Percentiles rank a stretch among this genome's conserved stretches.
Evolutionary conservation across 2,113 vertebrate genomes (phyloP).

Genomic region (Apodemus speciosus): DNA sequence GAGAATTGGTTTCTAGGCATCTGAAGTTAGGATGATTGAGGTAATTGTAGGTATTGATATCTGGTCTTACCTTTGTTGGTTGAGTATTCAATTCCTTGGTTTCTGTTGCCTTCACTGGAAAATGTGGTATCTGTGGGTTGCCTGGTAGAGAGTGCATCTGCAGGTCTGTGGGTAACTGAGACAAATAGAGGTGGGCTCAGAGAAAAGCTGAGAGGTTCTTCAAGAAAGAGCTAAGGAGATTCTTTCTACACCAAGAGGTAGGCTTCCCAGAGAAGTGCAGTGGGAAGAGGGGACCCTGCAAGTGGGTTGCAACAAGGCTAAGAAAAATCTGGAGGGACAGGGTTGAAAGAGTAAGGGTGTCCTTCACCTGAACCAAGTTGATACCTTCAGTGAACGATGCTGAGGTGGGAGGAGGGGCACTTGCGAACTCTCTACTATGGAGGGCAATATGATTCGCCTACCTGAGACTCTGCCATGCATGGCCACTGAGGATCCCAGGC

Average conservation of each 20-base stretch:
- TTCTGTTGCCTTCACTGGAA: neutral
- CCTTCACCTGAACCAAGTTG: neutral
- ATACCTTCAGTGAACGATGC: too few relatives aligned
- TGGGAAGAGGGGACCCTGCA: neutral
- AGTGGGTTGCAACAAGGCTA: neutral
- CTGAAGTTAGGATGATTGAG: neutral
- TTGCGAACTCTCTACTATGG: neutral
- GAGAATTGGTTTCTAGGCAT: neutral
- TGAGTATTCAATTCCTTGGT: neutral
- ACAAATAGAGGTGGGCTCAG: neutral
- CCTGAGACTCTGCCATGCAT: neutral
- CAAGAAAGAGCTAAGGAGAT: neutral
- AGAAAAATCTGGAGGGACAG: neutral
- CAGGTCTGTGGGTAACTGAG: neutral
- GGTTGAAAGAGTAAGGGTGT: neutral
- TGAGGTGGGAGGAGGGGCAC: neutral
- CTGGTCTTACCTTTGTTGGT: neutral
- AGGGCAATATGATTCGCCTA: neutral
- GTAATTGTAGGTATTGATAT: neutral
- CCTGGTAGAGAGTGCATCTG: neutral
- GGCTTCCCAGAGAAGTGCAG: neutral
- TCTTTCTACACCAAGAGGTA: neutral
- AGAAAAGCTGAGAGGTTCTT: neutral
- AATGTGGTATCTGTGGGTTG: neutral
- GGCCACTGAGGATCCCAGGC: neutral